A percentile compares a stretch with the other conserved stretches of the same genome.
phyloP scores from a whole-genome alignment of 1,140 invertebrate species.

The Apis florea region DNA sequence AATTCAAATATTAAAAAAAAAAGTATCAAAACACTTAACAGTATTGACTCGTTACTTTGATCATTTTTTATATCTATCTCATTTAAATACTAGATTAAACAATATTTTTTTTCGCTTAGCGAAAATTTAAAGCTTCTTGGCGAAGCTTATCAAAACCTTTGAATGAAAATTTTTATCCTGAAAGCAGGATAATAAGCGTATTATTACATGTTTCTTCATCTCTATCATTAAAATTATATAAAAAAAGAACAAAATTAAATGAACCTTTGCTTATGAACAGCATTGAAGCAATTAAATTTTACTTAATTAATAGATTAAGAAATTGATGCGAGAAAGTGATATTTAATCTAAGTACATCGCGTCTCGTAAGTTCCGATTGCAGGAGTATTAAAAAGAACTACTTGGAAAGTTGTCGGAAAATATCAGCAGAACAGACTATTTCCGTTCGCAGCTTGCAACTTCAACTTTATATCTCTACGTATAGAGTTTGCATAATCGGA shows the following conservation, averaged over 20 bases:
- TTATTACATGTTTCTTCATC: background rate
- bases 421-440: background rate
- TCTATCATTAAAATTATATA: background rate
- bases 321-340: background rate
- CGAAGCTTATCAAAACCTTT: background rate
- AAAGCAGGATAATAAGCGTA: background rate
- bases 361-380: background rate
- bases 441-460: background rate
- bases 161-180: background rate
- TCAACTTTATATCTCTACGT: background rate
- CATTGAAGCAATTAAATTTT: background rate
- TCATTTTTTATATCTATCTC: background rate
- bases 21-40: background rate
- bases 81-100: background rate
- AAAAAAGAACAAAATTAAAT: background rate
- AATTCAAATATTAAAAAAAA: background rate
- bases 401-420: background rate
- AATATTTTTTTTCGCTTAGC: background rate
- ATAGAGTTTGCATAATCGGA: background rate
- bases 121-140: background rate
- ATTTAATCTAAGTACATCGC: conserved; percentile 41
- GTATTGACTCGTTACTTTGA: no score
- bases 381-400: conserved; percentile 8
- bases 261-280: background rate
- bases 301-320: background rate